Evolutionary conservation across 2,113 vertebrate species (phyloP).

Genomic region (Cepphus grylle): DNA sequence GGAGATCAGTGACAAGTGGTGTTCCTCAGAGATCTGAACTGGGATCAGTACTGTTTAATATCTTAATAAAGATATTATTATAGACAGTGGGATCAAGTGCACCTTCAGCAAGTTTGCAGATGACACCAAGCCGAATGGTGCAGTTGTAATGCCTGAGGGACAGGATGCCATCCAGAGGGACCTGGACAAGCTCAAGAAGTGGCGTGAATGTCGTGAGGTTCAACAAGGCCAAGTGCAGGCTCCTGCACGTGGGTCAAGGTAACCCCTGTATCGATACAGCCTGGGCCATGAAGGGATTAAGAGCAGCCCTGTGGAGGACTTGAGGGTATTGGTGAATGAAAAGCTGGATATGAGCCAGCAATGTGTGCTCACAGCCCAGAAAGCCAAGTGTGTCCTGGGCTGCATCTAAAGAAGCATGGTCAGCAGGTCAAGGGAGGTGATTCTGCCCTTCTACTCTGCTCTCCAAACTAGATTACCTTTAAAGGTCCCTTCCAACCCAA

Average conservation of each 20-base stretch:
- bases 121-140: background rate
- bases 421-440: background rate
- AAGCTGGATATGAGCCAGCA: background rate
- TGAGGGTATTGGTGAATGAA: background rate
- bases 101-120: background rate
- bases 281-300: background rate
- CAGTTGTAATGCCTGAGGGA: fast-evolving
- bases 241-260: no score
- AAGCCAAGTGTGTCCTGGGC: background rate
- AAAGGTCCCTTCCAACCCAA: background rate
- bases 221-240: background rate
- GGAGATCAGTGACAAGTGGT: background rate
- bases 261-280: background rate
- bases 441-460: background rate
- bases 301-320: background rate
- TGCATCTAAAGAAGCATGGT: no score
- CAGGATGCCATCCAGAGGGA: background rate
- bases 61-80: background rate
- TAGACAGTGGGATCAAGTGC: background rate
- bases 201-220: background rate
- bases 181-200: background rate
- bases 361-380: background rate
- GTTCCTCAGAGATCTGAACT: fast-evolving
- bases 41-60: background rate
- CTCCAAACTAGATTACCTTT: background rate